Base-by-base conservation (phyloP, 2,888 invertebrate species). In the Lymantria dispar region DNA sequence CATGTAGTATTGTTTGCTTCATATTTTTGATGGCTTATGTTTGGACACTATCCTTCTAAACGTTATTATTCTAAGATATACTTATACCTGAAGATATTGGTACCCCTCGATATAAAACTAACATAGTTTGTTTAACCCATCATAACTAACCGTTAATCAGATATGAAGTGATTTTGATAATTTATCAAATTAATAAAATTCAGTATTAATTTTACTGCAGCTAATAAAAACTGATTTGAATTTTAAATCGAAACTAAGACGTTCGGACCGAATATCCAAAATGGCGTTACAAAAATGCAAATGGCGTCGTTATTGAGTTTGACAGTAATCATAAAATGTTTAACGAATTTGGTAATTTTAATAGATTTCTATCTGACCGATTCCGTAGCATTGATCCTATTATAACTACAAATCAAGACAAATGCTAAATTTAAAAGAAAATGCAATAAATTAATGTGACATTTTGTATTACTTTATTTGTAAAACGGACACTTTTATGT, bases 201-300 rank as follows among this genome's bases (percentile, higher is more conserved):
- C 22, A 38, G 7, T 38, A 38, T 47, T 53, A 50, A 53, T 58
- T 60, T 58, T 58, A 65, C 54, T 36, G 50, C 52, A 50, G 31
- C 33, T 47, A 58, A 58, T 56, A 58, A 60, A n/a, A 56, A 62
- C 50, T 54, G 58, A 64, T 56, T 50, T 60, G 48, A 50, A 48
- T 56, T 58, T 55, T 36, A 56, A 52, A 50, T 48, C n/a, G 14
- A 15, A 48, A 42, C 38, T 47, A 50, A 57, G 14, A 38, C 37
- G 42, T 52, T 54, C 48, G 54, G 51, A 52, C 60, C 52, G 54
- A 55, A 63, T 54, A 51, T 50, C 54, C 29, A 15, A 52, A 50
- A 45, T 47, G n/a, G 50, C 50, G 62, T 66, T 55, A 62, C 40
- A 44, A 47, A 65, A 66, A 66, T 67, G 64, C 59, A 61, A 66